These are phyloP conservation scores for Ormyrus nitidulus DNA, from an alignment of 2,888 invertebrate species.

Conservation along the genomic window DNA sequence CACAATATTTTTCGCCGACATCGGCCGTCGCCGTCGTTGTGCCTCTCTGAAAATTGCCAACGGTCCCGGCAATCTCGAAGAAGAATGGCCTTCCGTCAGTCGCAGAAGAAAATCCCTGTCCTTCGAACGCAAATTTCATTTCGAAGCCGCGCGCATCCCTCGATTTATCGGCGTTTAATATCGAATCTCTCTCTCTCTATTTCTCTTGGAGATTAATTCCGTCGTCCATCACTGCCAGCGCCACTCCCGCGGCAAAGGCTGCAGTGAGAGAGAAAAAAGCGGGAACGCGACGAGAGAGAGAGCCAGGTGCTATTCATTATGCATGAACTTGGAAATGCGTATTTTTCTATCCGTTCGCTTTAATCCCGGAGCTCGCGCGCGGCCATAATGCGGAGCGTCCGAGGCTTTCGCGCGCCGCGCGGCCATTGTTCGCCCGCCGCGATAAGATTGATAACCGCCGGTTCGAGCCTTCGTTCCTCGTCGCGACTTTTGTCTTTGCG, in stretches of 20 bases:
- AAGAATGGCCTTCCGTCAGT: too few relatives aligned
- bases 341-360: neutral
- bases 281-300: neutral
- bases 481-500: neutral
- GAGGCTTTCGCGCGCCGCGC: neutral
- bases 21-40: too few relatives aligned
- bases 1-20: too few relatives aligned
- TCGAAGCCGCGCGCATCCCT: neutral
- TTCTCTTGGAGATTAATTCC: conserved; percentile 60
- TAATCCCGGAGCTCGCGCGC: neutral
- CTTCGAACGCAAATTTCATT: conserved; percentile 19
- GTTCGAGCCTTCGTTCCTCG: conserved; percentile 2
- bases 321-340: conserved; percentile 49
- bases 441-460: conserved; percentile 35
- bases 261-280: neutral
- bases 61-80: too few relatives aligned
- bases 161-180: conserved; percentile 45
- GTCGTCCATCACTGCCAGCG: conserved; percentile 65
- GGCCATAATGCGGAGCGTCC: neutral
- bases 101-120: too few relatives aligned
- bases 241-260: conserved; percentile 56
- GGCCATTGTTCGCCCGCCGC: neutral
- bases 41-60: too few relatives aligned
- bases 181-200: neutral
- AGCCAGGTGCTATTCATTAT: conserved; percentile 45